Evolutionary conservation across 2,797 vertebrate species (phyloP), one percentile per base, ranked within the genome.

Genomic region (Lepus townsendii): DNA sequence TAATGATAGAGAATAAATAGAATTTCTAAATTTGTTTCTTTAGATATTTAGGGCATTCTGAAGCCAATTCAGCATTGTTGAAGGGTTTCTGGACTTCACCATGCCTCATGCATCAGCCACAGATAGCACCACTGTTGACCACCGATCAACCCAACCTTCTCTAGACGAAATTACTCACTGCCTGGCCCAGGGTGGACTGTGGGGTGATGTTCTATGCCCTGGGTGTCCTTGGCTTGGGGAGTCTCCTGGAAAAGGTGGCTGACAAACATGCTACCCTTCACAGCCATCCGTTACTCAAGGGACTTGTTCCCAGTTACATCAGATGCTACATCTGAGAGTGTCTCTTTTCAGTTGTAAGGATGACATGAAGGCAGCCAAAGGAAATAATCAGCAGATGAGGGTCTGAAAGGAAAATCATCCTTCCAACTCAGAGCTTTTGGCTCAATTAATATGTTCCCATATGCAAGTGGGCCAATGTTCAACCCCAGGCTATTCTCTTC

Each of bases 21-120:
- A 68, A 68, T 52, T 38, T 30, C 78, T 52, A 93, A 93, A 89
- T 35, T 87, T 27, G 8, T 87, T 90, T 75, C 22, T 42, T 57
- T 69, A 35, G 73, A 75, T 4, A 20, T 24, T 87, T 50, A 68
- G 27, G 66, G 83, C n/a, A 19, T 52, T 79, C 54, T 57, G 12
- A 83, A 69, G 60, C 35, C 72, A 87, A 7, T 0, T 32, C 30
- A 80, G 60, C 35, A 65, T 26, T 72, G 57, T 60, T 35, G 5
- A 35, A 17, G 30, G 6, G 52, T 24, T 91, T 50, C 9, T 42
- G 50, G 60, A 57, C 60, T 60, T 91, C 19, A 42, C 50, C 69
- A 68, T 38, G 12, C 11, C 1, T 13, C 10, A 24, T 47, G 30
- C 52, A 73, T 47, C 17, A 38, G 5, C 42, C 0, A 0, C 54